A percentile compares a stretch with the other conserved stretches of the same genome.
These are phyloP conservation scores for Hololepta plana DNA, from an alignment of 2,888 invertebrate species.

Conservation along the genomic window DNA sequence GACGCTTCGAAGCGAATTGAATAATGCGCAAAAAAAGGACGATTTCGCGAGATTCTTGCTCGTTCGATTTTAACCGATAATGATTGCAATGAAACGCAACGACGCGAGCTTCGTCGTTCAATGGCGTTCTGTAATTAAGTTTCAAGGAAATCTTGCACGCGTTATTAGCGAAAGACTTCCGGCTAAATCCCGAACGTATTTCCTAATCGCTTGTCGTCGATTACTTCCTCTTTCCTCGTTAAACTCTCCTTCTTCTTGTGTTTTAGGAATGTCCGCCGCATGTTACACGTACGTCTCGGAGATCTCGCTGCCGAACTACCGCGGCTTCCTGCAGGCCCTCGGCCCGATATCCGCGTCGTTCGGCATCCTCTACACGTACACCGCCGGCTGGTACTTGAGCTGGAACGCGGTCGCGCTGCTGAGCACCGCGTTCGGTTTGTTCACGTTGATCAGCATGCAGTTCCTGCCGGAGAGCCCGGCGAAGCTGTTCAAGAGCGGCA, in stretches of 20 bases:
- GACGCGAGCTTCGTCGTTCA: too few relatives aligned
- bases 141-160: too few relatives aligned
- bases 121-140: too few relatives aligned
- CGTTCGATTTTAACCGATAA: too few relatives aligned
- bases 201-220: too few relatives aligned
- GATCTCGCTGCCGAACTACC: slow-evolving; percentile 45
- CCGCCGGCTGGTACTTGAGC: slow-evolving; percentile 43
- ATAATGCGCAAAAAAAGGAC: too few relatives aligned
- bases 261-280: slow-evolving; percentile 47
- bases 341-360: slow-evolving; percentile 54
- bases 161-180: too few relatives aligned
- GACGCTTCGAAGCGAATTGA: too few relatives aligned
- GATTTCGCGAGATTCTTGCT: too few relatives aligned
- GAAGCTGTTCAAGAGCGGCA: slow-evolving; percentile 41
- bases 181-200: too few relatives aligned
- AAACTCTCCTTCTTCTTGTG: slow-evolving; percentile 5
- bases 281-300: slow-evolving; percentile 52
- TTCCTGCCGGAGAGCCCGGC: slow-evolving; percentile 52
- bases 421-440: slow-evolving; percentile 37
- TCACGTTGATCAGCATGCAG: slow-evolving; percentile 38
- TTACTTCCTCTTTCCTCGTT: too few relatives aligned
- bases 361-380: slow-evolving; percentile 52
- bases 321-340: slow-evolving; percentile 48
- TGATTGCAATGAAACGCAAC: too few relatives aligned
- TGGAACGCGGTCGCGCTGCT: slow-evolving; percentile 49